A percentile compares a stretch with the other conserved stretches of the same genome.
These are phyloP conservation scores for Sminthurides aquaticus DNA, from an alignment of 2,888 invertebrate genomes.

Conservation along the genomic window DNA sequence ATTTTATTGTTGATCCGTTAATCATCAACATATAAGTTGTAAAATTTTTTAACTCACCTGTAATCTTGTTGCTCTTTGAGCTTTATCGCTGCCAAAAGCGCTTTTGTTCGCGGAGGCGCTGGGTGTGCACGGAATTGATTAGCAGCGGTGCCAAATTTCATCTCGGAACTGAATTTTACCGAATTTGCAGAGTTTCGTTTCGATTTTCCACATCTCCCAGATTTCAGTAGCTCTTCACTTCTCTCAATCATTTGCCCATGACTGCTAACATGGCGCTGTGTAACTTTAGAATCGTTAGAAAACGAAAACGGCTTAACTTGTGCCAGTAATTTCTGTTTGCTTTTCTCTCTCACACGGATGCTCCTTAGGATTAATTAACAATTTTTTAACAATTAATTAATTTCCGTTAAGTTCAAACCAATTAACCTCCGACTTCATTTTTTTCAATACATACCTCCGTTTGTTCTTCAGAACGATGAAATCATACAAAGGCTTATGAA, in stretches of 20 bases:
- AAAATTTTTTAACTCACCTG: no score
- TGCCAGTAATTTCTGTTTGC: constrained; percentile 38
- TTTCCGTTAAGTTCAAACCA: no score
- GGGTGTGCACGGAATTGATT: constrained; percentile 16
- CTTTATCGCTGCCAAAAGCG: constrained; percentile 37
- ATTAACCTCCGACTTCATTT: no score
- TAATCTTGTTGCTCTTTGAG: constrained; percentile 42
- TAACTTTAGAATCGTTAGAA: constrained; percentile 5
- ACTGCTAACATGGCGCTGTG: neutral
- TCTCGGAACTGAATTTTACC: neutral
- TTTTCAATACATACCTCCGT: constrained; percentile 32
- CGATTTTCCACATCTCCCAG: neutral
- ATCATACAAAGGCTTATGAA: constrained; percentile 39
- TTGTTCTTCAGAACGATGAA: constrained; percentile 41
- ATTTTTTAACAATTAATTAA: neutral
- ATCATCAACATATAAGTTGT: no score
- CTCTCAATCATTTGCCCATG: neutral
- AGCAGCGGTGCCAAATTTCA: neutral
- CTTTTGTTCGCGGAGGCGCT: constrained; percentile 40
- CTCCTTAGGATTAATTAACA: constrained; percentile 19
- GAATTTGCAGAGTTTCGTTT: neutral
- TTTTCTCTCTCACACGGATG: constrained; percentile 33
- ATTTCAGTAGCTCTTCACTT: neutral
- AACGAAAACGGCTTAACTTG: constrained; percentile 43
- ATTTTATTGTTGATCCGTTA: no score